Percentiles rank a stretch among this genome's conserved stretches.
These are phyloP conservation scores for Puntigrus tetrazona DNA, from an alignment of 2,113 vertebrate species.

Conservation along the genomic window DNA sequence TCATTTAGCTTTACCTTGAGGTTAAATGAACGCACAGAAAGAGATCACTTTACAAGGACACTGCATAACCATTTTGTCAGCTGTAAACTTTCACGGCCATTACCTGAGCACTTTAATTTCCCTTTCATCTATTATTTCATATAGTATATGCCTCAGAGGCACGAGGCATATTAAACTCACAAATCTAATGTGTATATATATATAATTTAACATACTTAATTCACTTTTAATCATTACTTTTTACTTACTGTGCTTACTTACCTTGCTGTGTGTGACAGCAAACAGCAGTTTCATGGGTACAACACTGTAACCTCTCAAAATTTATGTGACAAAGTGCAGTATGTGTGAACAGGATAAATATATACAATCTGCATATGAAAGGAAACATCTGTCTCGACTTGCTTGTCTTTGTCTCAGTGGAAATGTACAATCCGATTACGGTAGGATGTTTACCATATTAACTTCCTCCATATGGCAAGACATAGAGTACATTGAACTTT, in stretches of 20 bases:
- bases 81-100: not conserved
- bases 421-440: not conserved
- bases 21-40: not conserved
- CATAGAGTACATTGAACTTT: not conserved
- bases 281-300: not conserved
- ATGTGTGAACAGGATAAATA: not conserved
- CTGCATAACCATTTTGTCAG: not conserved
- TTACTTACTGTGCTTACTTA: too few species aligned
- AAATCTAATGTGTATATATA: not conserved
- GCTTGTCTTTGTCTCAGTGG: not conserved
- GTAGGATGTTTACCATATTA: not conserved
- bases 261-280: too few species aligned
- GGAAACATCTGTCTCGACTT: not conserved
- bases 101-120: not conserved
- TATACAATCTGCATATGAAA: not conserved
- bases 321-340: not conserved
- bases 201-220: too few species aligned
- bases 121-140: not conserved
- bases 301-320: not conserved
- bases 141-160: not conserved
- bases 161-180: not conserved
- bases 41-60: not conserved
- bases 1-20: not conserved
- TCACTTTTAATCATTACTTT: too few species aligned
- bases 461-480: not conserved